Evolutionary conservation across 2,113 vertebrate genomes (phyloP), one percentile per base, ranked within the genome.

Genomic region (Amazona vittata): DNA sequence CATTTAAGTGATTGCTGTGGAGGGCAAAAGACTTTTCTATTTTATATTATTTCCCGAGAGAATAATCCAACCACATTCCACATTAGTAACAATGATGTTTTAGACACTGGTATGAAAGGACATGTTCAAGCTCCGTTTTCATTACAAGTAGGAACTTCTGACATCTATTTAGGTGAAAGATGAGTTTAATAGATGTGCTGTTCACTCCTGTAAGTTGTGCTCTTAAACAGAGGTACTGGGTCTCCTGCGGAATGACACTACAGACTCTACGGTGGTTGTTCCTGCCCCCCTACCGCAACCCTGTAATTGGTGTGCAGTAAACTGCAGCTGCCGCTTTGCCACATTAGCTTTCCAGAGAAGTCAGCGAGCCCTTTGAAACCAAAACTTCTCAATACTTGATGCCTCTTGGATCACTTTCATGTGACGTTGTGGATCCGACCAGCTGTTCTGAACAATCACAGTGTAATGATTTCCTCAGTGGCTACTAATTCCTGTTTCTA

Each of bases 361-460:
- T 88, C 18, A 89, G 67, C 37, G 79, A 93, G 74, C 33, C 78
- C 94, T 96, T 96, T 97, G 96, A 96, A 96, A 90, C 71, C 71
- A 67, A 83, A 96, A 94, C 94, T 93, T 94, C 91, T 91, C 88
- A 57, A 21, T 91, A 74, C 77, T 90, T 75, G 79, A 71, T 86
- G 85, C 94, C 88, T 74, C 68, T 75, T 75, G 92, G 92, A 93
- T 96, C 79, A 55, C 83, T 96, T 97, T 96, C 92, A 88, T 93
- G 71, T 77, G 83, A 81, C 3, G 0, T 15, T 53, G 79, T 70
- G 55, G 75, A 83, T 94, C 79, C 0, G 1, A 59, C 49, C 96
- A 95, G 90, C 90, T 97, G 96, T 75, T 96, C 90, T 13, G 43
- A 95, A 62, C 93, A 87, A 91, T 97, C 95, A 96, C 41, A 62